A percentile compares a stretch with the other conserved stretches of the same genome.
Evolutionary conservation across 2,888 invertebrate genomes (phyloP).

Genomic region (Agrochola lota): DNA sequence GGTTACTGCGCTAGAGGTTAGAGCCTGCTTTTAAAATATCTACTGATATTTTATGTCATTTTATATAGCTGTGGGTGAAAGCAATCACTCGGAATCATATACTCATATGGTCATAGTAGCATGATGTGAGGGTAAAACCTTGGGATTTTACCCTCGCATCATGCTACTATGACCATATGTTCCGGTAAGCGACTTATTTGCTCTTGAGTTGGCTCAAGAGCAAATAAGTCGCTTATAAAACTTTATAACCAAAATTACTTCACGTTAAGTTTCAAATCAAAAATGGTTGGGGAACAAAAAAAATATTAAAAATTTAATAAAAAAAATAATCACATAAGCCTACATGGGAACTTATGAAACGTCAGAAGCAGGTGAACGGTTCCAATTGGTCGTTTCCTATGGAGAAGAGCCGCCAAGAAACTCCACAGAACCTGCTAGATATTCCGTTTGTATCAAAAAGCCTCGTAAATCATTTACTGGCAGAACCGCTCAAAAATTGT

Average conservation of each 20-base stretch:
- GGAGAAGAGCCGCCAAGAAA: no score
- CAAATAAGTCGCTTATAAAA: not conserved
- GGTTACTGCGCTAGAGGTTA: not conserved
- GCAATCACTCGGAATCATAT: not conserved
- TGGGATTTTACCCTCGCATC: no score
- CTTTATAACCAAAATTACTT: not conserved
- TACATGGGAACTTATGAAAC: no score
- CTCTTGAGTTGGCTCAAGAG: no score
- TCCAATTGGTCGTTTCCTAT: no score
- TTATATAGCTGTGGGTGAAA: slow-evolving; percentile 1
- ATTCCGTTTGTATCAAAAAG: slow-evolving; percentile 21
- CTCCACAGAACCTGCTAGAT: not conserved
- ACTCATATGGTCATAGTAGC: not conserved
- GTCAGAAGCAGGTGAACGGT: no score
- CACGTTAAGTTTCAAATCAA: not conserved
- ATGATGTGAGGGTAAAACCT: not conserved
- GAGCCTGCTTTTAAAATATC: not conserved
- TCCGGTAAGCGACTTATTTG: no score
- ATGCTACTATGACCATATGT: no score
- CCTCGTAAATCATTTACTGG: slow-evolving; percentile 20
- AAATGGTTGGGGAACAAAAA: not conserved
- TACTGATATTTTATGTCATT: not conserved
- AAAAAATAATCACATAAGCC: no score
- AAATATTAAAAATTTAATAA: no score
- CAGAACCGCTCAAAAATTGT: slow-evolving; percentile 13